A percentile compares a stretch with the other conserved stretches of the same genome.
Evolutionary conservation across 2,888 invertebrate genomes (phyloP).

Genomic region (Drymonia ruficornis): DNA sequence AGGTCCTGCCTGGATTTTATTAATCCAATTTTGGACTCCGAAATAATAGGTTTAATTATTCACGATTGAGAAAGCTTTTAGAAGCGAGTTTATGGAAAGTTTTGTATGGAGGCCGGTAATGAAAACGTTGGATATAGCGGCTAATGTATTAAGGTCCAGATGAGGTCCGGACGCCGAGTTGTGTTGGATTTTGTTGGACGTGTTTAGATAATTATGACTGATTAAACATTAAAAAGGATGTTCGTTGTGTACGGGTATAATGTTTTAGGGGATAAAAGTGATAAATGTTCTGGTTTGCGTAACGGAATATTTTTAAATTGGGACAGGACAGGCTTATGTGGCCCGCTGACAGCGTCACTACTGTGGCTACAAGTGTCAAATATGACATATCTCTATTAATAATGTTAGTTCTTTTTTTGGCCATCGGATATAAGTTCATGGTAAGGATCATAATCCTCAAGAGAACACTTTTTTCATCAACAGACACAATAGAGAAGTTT

Average conservation of each 20-base stretch:
- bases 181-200: slow-evolving; percentile 40
- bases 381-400: too few species aligned
- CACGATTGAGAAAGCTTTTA: slow-evolving; percentile 72
- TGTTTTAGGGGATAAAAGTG: not conserved
- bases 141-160: slow-evolving; percentile 47
- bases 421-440: too few species aligned
- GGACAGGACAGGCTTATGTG: too few species aligned
- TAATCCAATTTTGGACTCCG: slow-evolving; percentile 67
- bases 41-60: slow-evolving; percentile 76
- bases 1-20: slow-evolving; percentile 56
- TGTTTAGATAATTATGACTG: slow-evolving; percentile 47
- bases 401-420: too few species aligned
- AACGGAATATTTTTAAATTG: not conserved
- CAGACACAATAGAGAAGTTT: too few species aligned
- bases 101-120: slow-evolving; percentile 62
- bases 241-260: slow-evolving; percentile 3
- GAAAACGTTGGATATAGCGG: slow-evolving; percentile 50
- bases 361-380: too few species aligned
- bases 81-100: slow-evolving; percentile 60
- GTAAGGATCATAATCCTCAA: too few species aligned
- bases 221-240: slow-evolving; percentile 33
- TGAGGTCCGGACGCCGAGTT: slow-evolving; percentile 31
- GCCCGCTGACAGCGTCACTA: too few species aligned
- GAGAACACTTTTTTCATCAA: too few species aligned
- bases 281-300: slow-evolving; percentile 1